Evolutionary conservation across 2,797 vertebrate genomes (phyloP), one percentile per base, ranked within the genome.

Genomic region (Adelosebastes latens): DNA sequence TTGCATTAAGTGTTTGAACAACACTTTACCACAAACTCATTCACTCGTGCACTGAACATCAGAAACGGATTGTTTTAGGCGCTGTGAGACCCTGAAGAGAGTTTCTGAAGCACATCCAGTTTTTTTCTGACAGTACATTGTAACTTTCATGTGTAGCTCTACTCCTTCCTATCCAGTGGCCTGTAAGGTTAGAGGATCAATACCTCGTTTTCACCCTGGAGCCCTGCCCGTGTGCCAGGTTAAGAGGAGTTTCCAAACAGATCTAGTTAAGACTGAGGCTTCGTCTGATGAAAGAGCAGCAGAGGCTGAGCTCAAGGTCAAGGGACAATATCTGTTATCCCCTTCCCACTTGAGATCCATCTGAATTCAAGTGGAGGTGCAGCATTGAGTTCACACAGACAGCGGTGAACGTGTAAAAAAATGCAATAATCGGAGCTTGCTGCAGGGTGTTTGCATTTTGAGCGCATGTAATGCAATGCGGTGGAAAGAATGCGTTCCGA

Each of bases 151-250:
- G 65, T 56, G 74, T 46, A 70, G 74, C 16, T 39, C 62, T 42
- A 16, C 56, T 75, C n/a, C 53, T 64, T 78, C 8, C 11, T 72
- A 58, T 79, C 63, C 63, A 68, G 36, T 71, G 81, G 39, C 75
- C 62, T 83, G 84, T 74, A 42, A 82, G 62, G 87, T 77, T 74
- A 86, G 65, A 58, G 75, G 82, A 91, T 92, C 88, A 83, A 92
- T 89, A 82, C 16, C 11, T 2, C 25, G 72, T 77, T 55, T 77
- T 71, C 9, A 27, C 70, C 60, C 67, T 73, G 77, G 56, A 83
- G 71, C 79, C 46, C 29, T 58, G 74, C 65, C 62, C 16, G 1
- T 61, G 36, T 42, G 56, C 25, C 22, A 25, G 73, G 70, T 80
- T 72, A 73, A 49, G 62, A 82, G 75, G 49, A 71, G 75, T 58